Evolutionary conservation across 2,888 invertebrate genomes (phyloP).

Genomic region (Ichneumon xanthorius): DNA sequence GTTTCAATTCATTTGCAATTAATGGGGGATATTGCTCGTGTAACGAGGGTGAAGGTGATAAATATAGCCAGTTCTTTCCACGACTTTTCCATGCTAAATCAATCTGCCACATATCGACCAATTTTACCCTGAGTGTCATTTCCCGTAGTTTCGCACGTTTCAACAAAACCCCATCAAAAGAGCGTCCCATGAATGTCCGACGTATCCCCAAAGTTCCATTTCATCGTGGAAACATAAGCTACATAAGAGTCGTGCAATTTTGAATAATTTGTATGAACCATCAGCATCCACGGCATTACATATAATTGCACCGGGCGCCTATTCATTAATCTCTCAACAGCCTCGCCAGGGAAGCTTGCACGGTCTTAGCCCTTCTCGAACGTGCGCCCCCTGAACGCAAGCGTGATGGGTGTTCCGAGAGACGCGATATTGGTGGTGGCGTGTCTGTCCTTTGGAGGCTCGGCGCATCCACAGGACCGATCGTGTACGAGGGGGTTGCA

Average conservation of each 20-base stretch:
- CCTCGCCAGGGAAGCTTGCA: background rate
- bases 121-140: background rate
- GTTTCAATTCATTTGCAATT: background rate
- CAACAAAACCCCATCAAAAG: background rate
- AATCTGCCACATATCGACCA: background rate
- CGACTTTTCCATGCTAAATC: background rate
- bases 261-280: constrained; percentile 6
- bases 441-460: constrained; percentile 57
- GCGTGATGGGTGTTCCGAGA: background rate
- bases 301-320: background rate
- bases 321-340: background rate
- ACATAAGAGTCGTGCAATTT: background rate
- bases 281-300: background rate
- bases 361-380: background rate
- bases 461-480: constrained; percentile 38
- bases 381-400: background rate
- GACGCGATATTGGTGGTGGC: constrained; percentile 30
- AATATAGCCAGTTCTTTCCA: background rate
- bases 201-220: background rate
- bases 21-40: background rate
- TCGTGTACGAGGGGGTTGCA: constrained; percentile 41
- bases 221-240: background rate
- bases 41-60: background rate
- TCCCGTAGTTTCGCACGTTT: background rate
- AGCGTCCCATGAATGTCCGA: background rate